These are phyloP conservation scores for Congeria kusceri DNA, from an alignment of 2,888 invertebrate genomes.

Conservation along the genomic window DNA sequence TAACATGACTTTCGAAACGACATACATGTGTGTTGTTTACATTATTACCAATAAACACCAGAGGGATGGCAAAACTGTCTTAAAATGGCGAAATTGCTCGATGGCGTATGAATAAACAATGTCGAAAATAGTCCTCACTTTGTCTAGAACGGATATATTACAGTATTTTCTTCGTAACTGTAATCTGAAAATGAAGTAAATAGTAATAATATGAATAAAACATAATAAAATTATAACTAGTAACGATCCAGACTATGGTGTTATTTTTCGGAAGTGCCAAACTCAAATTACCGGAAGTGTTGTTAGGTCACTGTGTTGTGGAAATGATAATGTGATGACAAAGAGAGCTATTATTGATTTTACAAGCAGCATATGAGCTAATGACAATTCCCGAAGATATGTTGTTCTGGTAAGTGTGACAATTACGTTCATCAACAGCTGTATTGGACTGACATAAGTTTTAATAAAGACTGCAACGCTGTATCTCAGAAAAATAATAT, in stretches of 20 bases:
- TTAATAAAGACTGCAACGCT: too few species aligned
- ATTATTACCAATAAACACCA: conserved; percentile 72
- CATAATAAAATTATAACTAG: not conserved
- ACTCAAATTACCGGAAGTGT: conserved; percentile 53
- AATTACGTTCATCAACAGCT: too few species aligned
- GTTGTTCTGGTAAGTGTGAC: too few species aligned
- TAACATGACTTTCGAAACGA: not conserved
- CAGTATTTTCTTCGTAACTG: too few species aligned
- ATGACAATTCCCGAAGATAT: too few species aligned
- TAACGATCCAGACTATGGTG: not conserved
- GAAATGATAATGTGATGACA: conserved; percentile 63
- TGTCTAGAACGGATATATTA: too few species aligned
- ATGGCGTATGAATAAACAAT: conserved; percentile 44
- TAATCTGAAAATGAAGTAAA: too few species aligned
- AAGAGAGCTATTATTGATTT: conserved; percentile 54
- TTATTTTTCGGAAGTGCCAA: conserved; percentile 44
- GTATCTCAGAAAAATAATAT: too few species aligned
- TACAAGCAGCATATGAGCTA: conserved; percentile 7
- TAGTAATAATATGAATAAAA: not conserved
- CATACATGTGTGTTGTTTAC: conserved; percentile 78
- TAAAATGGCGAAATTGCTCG: conserved; percentile 69
- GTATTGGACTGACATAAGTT: too few species aligned
- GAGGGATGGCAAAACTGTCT: conserved; percentile 66
- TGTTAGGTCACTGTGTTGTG: conserved; percentile 61
- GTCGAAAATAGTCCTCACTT: conserved; percentile 2